Conservation (phyloP, 2,888 invertebrate genomes). For the Tridacna crocea region DNA sequence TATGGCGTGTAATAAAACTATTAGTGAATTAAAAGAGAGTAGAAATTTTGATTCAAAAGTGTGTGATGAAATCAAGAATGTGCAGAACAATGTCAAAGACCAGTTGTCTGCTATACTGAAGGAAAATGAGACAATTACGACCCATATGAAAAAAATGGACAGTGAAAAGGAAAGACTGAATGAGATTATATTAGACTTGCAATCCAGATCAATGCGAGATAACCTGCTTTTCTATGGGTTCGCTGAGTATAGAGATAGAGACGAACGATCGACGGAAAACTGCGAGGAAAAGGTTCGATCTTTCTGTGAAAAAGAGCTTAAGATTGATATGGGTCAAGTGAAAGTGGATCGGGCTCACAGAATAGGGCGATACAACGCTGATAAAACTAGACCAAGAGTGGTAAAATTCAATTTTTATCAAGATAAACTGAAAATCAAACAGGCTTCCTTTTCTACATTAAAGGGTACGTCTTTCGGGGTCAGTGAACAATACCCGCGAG, state of each 20-base stretch:
- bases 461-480: no score
- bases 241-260: background rate
- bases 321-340: background rate
- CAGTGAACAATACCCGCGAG: no score
- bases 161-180: no score
- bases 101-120: background rate
- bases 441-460: no score
- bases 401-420: no score
- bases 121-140: background rate
- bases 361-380: background rate
- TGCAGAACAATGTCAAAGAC: background rate
- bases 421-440: no score
- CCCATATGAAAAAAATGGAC: no score
- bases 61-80: conserved; percentile 8
- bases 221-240: conserved; percentile 20
- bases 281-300: background rate
- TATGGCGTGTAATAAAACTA: no score
- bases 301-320: conserved; percentile 2
- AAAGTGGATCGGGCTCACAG: conserved; percentile 1
- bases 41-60: conserved; percentile 9
- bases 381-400: background rate
- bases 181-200: conserved; percentile 5
- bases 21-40: no score
- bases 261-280: background rate
- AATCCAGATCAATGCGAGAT: conserved; percentile 4